Percentiles rank a stretch among this genome's conserved stretches.
phyloP scores from a whole-genome alignment of 2,797 vertebrate species.

The Botia kubotai region DNA sequence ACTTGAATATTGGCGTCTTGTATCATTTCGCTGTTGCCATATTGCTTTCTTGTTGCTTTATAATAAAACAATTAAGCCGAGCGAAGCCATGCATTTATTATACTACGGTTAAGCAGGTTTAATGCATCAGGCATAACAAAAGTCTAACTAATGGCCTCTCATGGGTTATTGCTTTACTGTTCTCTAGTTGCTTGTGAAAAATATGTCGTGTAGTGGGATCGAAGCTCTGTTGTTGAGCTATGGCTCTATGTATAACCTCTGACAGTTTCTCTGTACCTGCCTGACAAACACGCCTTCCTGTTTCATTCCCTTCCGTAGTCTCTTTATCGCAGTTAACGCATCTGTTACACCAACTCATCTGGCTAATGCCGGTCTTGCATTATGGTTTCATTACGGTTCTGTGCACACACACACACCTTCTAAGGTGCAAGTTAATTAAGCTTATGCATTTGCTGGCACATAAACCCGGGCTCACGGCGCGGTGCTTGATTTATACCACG shows the following conservation, averaged over 20 bases:
- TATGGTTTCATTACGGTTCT: constrained; percentile 74
- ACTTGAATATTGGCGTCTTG: background rate
- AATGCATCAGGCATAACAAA: background rate
- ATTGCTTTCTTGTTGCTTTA: background rate
- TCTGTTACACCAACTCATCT: constrained; percentile 70
- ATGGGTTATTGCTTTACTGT: background rate
- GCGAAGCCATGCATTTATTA: no score
- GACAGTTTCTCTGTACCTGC: background rate
- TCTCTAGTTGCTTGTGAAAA: background rate
- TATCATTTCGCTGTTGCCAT: constrained; percentile 1
- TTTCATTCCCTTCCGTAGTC: background rate
- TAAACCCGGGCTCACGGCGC: constrained; percentile 65
- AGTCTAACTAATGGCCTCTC: background rate
- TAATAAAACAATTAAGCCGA: background rate
- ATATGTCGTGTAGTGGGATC: background rate
- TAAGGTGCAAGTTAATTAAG: constrained; percentile 80
- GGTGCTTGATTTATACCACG: constrained; percentile 75
- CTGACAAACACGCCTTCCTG: constrained; percentile 11
- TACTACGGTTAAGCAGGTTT: no score
- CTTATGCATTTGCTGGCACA: constrained; percentile 79
- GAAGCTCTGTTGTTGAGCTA: constrained; percentile 7
- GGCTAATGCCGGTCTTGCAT: constrained; percentile 71
- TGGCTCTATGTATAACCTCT: constrained; percentile 10
- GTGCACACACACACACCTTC: constrained; percentile 69
- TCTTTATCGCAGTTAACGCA: constrained; percentile 53